These are phyloP conservation scores for Plecturocebus donacophilus DNA, from an alignment of 2,113 vertebrate genomes.

Conservation along the genomic window DNA sequence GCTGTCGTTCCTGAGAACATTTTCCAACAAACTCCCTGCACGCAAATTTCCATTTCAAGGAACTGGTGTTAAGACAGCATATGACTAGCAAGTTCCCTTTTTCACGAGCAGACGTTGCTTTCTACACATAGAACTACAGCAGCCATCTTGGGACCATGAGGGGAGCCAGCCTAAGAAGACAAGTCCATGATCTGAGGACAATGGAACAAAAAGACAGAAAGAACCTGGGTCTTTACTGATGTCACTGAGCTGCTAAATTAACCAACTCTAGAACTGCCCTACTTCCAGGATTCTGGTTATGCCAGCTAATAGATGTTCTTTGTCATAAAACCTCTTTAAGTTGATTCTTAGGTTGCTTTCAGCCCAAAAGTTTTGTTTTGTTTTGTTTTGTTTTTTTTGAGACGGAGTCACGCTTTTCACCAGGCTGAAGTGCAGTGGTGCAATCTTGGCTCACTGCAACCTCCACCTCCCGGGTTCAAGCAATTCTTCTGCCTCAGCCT, in stretches of 20 bases:
- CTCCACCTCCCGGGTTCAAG: too few relatives aligned
- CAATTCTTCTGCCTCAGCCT: too few relatives aligned
- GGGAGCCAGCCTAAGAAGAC: neutral
- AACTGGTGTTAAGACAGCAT: neutral
- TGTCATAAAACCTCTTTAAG: neutral
- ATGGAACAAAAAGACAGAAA: neutral
- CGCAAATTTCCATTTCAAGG: neutral
- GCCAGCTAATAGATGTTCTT: neutral
- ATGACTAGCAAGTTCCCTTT: neutral
- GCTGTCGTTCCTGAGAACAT: neutral
- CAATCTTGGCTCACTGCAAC: too few relatives aligned
- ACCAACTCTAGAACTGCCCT: neutral
- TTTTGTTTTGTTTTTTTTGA: too few relatives aligned
- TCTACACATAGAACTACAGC: too few relatives aligned
- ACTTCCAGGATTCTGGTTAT: neutral
- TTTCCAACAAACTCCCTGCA: neutral
- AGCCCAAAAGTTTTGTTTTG: neutral
- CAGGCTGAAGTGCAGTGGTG: too few relatives aligned
- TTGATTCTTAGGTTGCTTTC: neutral
- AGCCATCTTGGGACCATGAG: neutral
- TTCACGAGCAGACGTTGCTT: neutral
- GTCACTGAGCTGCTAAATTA: neutral
- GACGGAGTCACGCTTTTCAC: too few relatives aligned
- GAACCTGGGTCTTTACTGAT: neutral
- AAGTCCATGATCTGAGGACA: neutral